These are phyloP conservation scores for Tursiops truncatus DNA, from an alignment of 2,113 vertebrate species.

Conservation along the genomic window DNA sequence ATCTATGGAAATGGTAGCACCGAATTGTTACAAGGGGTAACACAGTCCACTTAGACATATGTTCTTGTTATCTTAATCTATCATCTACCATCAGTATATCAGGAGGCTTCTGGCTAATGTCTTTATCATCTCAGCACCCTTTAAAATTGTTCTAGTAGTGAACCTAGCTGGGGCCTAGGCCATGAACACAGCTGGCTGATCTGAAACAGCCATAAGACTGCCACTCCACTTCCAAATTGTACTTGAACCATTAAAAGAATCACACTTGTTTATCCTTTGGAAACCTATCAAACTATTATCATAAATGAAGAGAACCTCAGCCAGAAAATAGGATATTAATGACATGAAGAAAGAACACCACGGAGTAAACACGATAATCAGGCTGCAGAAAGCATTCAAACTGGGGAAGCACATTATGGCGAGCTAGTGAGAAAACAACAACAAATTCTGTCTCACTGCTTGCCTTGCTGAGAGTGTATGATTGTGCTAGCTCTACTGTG, in stretches of 20 bases:
- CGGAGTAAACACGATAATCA: slow-evolving; percentile 3
- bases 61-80: background rate
- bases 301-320: background rate
- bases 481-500: slow-evolving; percentile 10
- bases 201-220: background rate
- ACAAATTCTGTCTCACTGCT: background rate
- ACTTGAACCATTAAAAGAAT: slow-evolving; percentile 37
- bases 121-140: background rate
- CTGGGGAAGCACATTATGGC: background rate
- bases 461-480: background rate
- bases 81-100: background rate
- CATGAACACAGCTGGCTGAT: background rate
- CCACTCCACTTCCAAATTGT: background rate
- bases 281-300: background rate
- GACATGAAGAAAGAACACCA: background rate
- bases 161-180: background rate
- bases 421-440: background rate
- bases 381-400: background rate
- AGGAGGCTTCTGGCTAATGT: background rate
- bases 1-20: background rate
- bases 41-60: background rate
- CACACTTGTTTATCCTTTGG: background rate
- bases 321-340: slow-evolving; percentile 43
- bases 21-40: background rate
- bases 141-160: background rate